These are phyloP conservation scores for Helostoma temminkii DNA, from an alignment of 2,797 vertebrate genomes.

Conservation along the genomic window DNA sequence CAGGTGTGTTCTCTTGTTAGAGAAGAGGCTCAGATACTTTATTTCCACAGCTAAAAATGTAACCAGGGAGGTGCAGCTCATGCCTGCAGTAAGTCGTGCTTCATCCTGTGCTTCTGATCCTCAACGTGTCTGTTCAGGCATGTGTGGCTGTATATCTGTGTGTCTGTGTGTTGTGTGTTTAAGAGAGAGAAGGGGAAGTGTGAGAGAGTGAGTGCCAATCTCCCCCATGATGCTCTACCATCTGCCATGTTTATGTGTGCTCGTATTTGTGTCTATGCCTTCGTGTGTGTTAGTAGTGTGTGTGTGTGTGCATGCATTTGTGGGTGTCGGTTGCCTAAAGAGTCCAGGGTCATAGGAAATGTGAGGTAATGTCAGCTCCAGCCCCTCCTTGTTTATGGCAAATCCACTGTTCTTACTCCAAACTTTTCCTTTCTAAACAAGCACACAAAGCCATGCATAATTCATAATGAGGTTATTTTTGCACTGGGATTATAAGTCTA, in stretches of 20 bases:
- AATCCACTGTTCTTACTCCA: constrained; percentile 14
- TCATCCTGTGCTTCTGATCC: constrained; percentile 79
- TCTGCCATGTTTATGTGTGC: constrained; percentile 68
- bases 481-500: no score
- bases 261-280: constrained; percentile 20
- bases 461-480: constrained; percentile 46
- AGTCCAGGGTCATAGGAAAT: constrained; percentile 63
- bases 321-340: constrained; percentile 56
- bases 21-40: constrained; percentile 73
- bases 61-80: constrained; percentile 75
- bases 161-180: constrained; percentile 71
- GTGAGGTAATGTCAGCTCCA: constrained; percentile 60
- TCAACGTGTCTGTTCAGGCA: constrained; percentile 24
- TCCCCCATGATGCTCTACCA: constrained; percentile 83
- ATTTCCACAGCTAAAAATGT: constrained; percentile 80
- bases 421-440: constrained; percentile 38
- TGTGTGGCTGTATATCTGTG: constrained; percentile 16
- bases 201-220: constrained; percentile 74
- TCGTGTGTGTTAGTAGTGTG: constrained; percentile 25
- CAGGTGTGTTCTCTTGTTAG: constrained; percentile 77
- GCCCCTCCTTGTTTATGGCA: constrained; percentile 34
- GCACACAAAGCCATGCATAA: constrained; percentile 49
- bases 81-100: constrained; percentile 77
- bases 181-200: constrained; percentile 65
- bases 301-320: constrained; percentile 46